Base-by-base conservation (phyloP, 2,797 vertebrate species). In the Eulemur coronatus region DNA sequence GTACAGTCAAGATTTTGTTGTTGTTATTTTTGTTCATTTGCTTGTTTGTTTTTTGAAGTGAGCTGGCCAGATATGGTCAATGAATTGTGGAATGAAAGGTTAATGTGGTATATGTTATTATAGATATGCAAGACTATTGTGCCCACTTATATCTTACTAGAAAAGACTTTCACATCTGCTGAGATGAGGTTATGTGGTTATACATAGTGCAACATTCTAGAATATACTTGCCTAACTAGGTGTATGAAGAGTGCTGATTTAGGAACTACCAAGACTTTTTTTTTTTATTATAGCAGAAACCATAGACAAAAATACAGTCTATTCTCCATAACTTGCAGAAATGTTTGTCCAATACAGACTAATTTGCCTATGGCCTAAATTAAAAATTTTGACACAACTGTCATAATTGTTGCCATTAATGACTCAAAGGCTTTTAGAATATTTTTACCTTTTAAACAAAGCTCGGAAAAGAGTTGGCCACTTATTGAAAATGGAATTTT, bases 401-500 rank as follows among this genome's bases (percentile, higher is more conserved):
- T 79, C 79, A 33, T 28, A 89, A 82, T 81, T 94, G 33, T 48
- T 79, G 63, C 20, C 80, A 38, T 90, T 50, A 57, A 24, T 30
- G 75, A 79, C 4, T 75, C 46, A 84, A 96, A 50, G 75, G 14
- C 4, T 88, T 89, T 78, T 63, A 73, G n/a, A 84, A 73, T 43
- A 86, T 22, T 55, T 88, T 89, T 94, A 20, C 48, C n/a, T 52
- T 69, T 48, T 82, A 90, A 89, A 87, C 84, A 57, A 81, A 70
- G 5, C 24, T 95, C 14, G 81, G 43, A 17, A 90, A 67, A 91
- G 65, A 92, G 43, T 30, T 92, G 48, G 8, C 1, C 55, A 73
- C 33, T 81, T 93, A 57, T 63, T 20, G 80, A 67, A 95, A 93
- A 88, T 73, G n/a, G 69, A 80, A 84, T 92, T 93, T 89, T 24